Evolutionary conservation across 2,113 vertebrate species (phyloP).

Genomic region (Ardeotis arabs): DNA sequence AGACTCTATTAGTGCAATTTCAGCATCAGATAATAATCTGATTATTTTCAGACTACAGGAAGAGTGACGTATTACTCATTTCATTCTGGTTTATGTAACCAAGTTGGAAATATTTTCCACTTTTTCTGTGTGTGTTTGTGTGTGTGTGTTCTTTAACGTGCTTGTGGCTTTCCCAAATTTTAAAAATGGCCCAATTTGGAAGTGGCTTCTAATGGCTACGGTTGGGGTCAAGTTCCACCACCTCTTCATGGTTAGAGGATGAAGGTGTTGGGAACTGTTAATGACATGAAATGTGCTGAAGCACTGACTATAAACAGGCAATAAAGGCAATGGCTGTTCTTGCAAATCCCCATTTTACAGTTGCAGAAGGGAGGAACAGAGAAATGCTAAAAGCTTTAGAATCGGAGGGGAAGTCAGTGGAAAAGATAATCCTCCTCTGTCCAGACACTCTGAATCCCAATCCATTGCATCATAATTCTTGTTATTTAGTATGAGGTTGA

Average conservation of each 20-base stretch:
- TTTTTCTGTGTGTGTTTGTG: background rate
- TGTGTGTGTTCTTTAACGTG: background rate
- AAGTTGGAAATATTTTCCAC: background rate
- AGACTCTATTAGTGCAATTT: background rate
- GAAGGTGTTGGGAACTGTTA: background rate
- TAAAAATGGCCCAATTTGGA: background rate
- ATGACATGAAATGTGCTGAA: background rate
- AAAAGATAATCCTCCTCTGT: background rate
- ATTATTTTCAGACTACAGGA: constrained; percentile 2
- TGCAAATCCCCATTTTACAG: background rate
- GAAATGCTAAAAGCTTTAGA: background rate
- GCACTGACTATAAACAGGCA: background rate
- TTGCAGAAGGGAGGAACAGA: background rate
- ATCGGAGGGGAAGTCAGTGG: background rate
- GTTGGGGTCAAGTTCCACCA: background rate
- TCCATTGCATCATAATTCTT: background rate
- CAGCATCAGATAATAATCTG: background rate
- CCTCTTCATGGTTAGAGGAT: background rate
- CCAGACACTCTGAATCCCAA: background rate
- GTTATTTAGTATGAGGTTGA: background rate
- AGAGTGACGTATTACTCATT: background rate
- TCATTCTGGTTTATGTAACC: background rate
- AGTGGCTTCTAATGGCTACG: background rate
- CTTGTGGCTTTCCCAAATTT: background rate
- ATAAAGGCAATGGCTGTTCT: background rate